Evolutionary conservation across 2,888 invertebrate genomes (phyloP).

Genomic region (Drosophila anomalata): DNA sequence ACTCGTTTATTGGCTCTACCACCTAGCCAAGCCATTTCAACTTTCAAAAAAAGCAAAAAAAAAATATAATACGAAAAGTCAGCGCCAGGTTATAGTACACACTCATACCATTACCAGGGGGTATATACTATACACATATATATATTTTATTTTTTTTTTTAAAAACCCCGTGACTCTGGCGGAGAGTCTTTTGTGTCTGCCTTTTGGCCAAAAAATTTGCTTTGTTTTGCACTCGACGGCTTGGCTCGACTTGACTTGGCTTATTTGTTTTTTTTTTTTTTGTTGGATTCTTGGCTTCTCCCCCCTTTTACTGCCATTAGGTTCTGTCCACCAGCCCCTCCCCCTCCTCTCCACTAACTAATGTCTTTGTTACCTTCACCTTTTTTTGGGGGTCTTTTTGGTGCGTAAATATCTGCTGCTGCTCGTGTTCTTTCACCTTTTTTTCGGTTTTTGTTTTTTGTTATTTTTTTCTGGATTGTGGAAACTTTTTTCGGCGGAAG

Average conservation of each 20-base stretch:
- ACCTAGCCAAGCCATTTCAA: conserved; percentile 65
- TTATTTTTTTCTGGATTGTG: conserved; percentile 27
- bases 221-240: conserved; percentile 38
- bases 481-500: conserved; percentile 66
- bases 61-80: conserved; percentile 58
- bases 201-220: conserved; percentile 51
- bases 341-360: conserved; percentile 3
- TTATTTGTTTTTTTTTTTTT: no score
- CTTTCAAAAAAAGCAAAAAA: conserved; percentile 51
- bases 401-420: conserved; percentile 18
- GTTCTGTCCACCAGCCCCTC: conserved; percentile 11
- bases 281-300: conserved; percentile 16
- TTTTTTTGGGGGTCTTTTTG: conserved; percentile 1
- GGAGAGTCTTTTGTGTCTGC: conserved; percentile 20
- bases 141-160: conserved; percentile 3
- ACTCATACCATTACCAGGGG: conserved; percentile 4
- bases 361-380: conserved; percentile 35
- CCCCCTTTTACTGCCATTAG: conserved; percentile 45
- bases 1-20: conserved; percentile 69
- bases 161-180: conserved; percentile 15
- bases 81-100: conserved; percentile 62
- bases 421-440: conserved; percentile 68
- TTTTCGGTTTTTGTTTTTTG: not conserved
- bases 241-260: no score
- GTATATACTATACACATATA: conserved; percentile 1